These are phyloP conservation scores for Stylophora pistillata DNA, from an alignment of 64 coral and sea anemone genomes.

Conservation along the genomic window DNA sequence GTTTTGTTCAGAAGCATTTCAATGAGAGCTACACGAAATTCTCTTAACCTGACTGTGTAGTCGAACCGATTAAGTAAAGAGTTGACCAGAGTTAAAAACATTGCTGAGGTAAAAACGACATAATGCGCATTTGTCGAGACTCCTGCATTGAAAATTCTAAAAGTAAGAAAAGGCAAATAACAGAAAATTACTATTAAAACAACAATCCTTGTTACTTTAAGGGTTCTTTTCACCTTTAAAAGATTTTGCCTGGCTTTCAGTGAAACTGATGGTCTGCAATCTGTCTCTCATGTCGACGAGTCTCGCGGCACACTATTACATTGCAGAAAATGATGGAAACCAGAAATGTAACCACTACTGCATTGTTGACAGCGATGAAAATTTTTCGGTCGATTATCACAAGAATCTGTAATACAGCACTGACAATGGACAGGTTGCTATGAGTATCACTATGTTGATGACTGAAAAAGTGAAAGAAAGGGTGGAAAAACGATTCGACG, in stretches of 20 bases:
- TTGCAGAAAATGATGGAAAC: not conserved
- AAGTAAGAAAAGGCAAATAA: not conserved
- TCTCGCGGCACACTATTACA: not conserved
- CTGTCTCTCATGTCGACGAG: not conserved
- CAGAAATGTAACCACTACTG: not conserved
- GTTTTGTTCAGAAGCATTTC: not conserved
- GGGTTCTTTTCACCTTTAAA: not conserved
- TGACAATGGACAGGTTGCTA: too few species aligned
- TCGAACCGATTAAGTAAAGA: not conserved
- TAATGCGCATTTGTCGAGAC: not conserved
- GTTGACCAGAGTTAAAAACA: not conserved
- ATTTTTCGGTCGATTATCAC: too few species aligned
- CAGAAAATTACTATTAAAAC: not conserved
- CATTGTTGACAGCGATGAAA: not conserved
- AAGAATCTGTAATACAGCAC: too few species aligned
- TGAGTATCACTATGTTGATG: too few species aligned
- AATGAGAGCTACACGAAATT: not conserved
- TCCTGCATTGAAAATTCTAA: not conserved
- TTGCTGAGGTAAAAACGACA: not conserved
- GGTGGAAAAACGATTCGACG: too few species aligned
- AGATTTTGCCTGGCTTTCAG: not conserved
- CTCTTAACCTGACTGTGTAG: not conserved
- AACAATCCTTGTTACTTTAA: not conserved
- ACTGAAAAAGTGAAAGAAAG: too few species aligned
- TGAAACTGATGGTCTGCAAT: not conserved